phyloP scores from a whole-genome alignment of 1,140 invertebrate species.

The Theocolax elegans region DNA sequence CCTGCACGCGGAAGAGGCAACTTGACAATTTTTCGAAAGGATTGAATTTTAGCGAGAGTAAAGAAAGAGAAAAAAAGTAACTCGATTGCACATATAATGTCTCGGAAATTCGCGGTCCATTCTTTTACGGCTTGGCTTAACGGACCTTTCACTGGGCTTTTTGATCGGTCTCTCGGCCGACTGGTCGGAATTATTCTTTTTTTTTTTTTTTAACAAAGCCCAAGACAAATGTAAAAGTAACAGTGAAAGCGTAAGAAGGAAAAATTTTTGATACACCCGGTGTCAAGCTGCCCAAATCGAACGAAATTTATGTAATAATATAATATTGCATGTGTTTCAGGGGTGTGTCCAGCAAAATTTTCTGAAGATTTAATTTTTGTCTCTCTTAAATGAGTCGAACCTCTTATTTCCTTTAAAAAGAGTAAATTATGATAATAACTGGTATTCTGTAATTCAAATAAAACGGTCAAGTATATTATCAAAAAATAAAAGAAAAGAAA shows the following conservation, averaged over 20 bases:
- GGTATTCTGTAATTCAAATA: no score
- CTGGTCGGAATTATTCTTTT: no score
- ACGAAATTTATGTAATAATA: not conserved
- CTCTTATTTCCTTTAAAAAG: no score
- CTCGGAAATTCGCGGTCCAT: not conserved
- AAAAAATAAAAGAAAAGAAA: no score
- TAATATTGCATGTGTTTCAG: not conserved
- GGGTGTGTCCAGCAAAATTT: no score
- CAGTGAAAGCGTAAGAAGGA: not conserved
- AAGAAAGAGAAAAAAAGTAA: no score
- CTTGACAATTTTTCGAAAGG: constrained; percentile 20
- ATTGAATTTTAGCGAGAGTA: no score
- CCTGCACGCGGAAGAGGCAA: not conserved
- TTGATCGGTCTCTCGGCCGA: not conserved
- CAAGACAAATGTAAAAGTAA: not conserved
- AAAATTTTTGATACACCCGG: constrained; percentile 3
- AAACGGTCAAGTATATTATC: no score
- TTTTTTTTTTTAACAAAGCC: constrained; percentile 2
- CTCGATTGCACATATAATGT: not conserved
- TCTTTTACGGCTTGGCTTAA: constrained; percentile 2
- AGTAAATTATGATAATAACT: no score
- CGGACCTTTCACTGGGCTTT: constrained; percentile 31
- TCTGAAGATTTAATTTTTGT: no score
- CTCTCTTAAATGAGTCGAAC: no score
- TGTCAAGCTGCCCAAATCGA: not conserved